Evolutionary conservation across 92 coral and sea anemone genomes (phyloP).

Genomic region (Paragorgia papillata): DNA sequence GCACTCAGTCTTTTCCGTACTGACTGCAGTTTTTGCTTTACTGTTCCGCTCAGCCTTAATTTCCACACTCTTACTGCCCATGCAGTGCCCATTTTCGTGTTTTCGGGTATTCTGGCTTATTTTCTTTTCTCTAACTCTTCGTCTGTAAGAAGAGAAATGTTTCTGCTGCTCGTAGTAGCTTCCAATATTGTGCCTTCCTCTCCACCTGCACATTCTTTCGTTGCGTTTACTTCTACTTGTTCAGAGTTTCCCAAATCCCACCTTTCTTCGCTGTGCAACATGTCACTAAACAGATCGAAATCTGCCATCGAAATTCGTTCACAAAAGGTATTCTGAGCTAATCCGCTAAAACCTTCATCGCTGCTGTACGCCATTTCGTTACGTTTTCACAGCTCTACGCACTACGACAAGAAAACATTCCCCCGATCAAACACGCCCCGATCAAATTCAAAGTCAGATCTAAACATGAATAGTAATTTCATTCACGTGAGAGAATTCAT

Average conservation of each 20-base stretch:
- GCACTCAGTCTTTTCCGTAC: constrained; percentile 39
- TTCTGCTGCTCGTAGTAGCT: constrained; percentile 32
- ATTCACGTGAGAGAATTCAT: too few relatives aligned
- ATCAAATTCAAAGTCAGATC: too few relatives aligned
- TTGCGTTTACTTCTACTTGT: too few relatives aligned
- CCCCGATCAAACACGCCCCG: too few relatives aligned
- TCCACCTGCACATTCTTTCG: neutral
- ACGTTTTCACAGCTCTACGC: too few relatives aligned
- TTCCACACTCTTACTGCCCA: constrained; percentile 52
- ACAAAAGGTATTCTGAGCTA: constrained; percentile 37
- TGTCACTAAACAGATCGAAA: constrained; percentile 11
- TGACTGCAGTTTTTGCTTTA: constrained; percentile 22
- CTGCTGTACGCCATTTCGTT: too few relatives aligned
- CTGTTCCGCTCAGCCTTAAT: constrained; percentile 28
- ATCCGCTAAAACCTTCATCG: too few relatives aligned
- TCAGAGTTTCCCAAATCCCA: too few relatives aligned
- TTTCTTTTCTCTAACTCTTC: constrained; percentile 42
- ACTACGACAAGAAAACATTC: too few relatives aligned
- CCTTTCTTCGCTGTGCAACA: too few relatives aligned
- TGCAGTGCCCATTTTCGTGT: constrained; percentile 34
- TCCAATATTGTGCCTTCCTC: constrained; percentile 19
- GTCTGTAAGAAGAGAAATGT: constrained; percentile 45
- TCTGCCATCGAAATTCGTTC: constrained; percentile 15
- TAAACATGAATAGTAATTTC: too few relatives aligned
- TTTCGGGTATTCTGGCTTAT: constrained; percentile 1